Evolutionary conservation across 2,113 vertebrate species (phyloP), one percentile per base, ranked within the genome.

Genomic region (Malurus alboscapulatus): DNA sequence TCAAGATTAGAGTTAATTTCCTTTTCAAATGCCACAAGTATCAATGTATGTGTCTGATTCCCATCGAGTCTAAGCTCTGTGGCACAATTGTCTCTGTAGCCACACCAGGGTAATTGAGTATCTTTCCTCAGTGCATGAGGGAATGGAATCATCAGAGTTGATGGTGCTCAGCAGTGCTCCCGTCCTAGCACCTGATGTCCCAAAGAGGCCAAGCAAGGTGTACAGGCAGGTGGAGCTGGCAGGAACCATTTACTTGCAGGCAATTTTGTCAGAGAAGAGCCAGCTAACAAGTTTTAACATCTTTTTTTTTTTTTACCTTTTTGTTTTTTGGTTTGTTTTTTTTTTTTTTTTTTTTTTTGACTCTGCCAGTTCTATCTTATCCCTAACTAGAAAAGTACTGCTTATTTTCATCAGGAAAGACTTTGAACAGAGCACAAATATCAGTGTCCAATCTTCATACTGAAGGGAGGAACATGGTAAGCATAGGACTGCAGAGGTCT

Each of bases 1-100:
- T 75, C 44, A 93, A 66, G 51, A 82, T 42, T 66, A 69, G 67
- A 72, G 15, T 57, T 63, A 17, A 30, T 93, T 93, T 93, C 59
- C 55, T 86, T 77, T 94, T 63, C 51, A 86, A 88, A 83, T 62
- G 51, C n/a, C 14, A 40, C 59, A 91, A 36, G 48, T 66, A 55
- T 62, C 9, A 0, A 34, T 32, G 19, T 15, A 47, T 57, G 14
- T 27, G 34, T 62, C 25, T 62, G 59, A 77, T 15, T 74, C 18
- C 22, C 42, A 30, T 22, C 0, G 6, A 76, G 27, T 14, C 12
- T 57, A 61, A 90, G 58, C 17, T 66, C 25, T 4, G 1, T 48
- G 55, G 42, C 67, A 76, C 29, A 66, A 69, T 47, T 54, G 3
- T n/a, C 14, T 66, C 47, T 58, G 14, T 5, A 79, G 29, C 4